A percentile compares a stretch with the other conserved stretches of the same genome.
These are phyloP conservation scores for Avahi laniger DNA, from an alignment of 2,797 vertebrate genomes.

Conservation along the genomic window DNA sequence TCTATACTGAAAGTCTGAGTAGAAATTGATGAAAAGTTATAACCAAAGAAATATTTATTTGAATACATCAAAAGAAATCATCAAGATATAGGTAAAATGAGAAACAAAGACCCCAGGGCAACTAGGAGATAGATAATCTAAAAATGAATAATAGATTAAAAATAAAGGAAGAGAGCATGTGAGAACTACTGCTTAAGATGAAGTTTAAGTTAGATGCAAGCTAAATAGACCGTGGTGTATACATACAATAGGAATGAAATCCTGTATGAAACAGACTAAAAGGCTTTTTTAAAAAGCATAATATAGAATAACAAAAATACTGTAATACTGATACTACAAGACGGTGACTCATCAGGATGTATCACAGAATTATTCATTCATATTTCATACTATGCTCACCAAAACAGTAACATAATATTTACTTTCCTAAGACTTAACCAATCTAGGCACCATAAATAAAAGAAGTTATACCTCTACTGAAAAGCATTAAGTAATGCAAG, in stretches of 20 bases:
- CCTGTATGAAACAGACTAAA: neutral
- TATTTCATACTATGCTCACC: constrained; percentile 2
- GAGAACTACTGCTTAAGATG: neutral
- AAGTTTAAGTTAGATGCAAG: constrained; percentile 15
- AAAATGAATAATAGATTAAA: constrained; percentile 8
- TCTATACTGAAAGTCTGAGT: neutral
- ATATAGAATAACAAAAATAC: neutral
- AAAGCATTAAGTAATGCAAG: neutral
- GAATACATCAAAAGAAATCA: constrained; percentile 23
- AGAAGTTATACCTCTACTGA: neutral
- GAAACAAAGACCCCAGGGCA: neutral
- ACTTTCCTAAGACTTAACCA: constrained; percentile 36
- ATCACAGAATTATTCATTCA: neutral
- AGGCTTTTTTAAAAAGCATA: neutral
- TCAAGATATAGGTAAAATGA: neutral
- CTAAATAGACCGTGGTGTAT: neutral
- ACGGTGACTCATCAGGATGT: neutral
- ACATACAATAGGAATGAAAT: constrained; percentile 34
- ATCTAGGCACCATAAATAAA: constrained; percentile 1
- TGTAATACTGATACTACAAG: neutral
- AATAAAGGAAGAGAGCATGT: neutral
- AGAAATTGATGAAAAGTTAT: constrained; percentile 26
- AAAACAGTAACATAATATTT: constrained; percentile 4
- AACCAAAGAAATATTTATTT: neutral
- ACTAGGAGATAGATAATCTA: constrained; percentile 15